phyloP scores from a whole-genome alignment of 92 coral and sea anemone species.

The Muricea muricata region DNA sequence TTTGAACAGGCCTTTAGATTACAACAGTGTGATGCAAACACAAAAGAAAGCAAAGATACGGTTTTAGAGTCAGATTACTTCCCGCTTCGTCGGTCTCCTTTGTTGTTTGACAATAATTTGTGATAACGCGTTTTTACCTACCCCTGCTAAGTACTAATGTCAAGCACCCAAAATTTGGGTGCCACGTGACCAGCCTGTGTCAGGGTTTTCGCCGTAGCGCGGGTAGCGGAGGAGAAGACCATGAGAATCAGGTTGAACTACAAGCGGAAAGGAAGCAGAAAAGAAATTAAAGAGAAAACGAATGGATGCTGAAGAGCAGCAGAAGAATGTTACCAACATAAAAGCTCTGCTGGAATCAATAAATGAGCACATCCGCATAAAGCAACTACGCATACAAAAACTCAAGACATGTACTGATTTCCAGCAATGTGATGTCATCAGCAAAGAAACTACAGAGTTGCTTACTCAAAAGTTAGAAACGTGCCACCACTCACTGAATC shows the following conservation, averaged over 20 bases:
- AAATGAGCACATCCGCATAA: slow-evolving; percentile 28
- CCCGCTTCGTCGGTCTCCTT: too few relatives aligned
- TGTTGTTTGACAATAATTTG: too few relatives aligned
- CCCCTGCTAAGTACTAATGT: too few relatives aligned
- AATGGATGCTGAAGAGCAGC: slow-evolving; percentile 11
- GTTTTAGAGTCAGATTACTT: too few relatives aligned
- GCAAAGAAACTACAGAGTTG: slow-evolving; percentile 16
- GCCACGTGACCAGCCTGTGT: too few relatives aligned
- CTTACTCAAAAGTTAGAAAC: not conserved
- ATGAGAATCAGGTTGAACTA: not conserved
- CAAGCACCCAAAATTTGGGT: too few relatives aligned
- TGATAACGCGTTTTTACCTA: too few relatives aligned
- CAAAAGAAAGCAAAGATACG: too few relatives aligned
- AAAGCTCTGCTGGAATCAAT: slow-evolving; percentile 22
- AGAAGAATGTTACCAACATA: slow-evolving; percentile 13
- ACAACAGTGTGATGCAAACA: too few relatives aligned
- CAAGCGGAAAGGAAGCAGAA: not conserved
- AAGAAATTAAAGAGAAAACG: slow-evolving; percentile 7
- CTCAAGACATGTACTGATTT: slow-evolving; percentile 21
- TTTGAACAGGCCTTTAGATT: too few relatives aligned
- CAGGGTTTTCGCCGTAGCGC: too few relatives aligned
- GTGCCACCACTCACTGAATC: not conserved
- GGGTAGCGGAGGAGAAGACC: slow-evolving; percentile 2
- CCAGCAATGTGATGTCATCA: slow-evolving; percentile 21
- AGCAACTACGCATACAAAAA: slow-evolving; percentile 28